Base-by-base conservation (phyloP, 2,888 invertebrate species). In the Scaptomyza flava region DNA sequence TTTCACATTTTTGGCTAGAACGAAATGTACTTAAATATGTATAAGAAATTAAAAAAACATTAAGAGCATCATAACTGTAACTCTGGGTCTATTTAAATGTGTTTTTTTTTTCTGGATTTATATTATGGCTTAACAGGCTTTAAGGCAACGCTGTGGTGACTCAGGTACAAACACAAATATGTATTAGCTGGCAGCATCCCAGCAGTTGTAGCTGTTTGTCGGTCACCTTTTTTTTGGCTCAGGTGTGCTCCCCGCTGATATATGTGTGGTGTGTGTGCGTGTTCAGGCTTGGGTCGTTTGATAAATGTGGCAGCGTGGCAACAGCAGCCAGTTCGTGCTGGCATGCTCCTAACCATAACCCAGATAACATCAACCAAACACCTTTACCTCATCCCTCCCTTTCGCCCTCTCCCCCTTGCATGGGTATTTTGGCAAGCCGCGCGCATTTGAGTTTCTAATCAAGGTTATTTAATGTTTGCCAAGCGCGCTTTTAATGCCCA, bases 381-480 rank as follows among this genome's bases (percentile, higher is more conserved):
- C 38, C 27, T 42, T 17, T 27, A 17, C 33, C 43, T 23, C 48
- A 20, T 57, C 66, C 9, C 8, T 23, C 8, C 17, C n/a, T n/a
- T n/a, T n/a, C n/a, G n/a, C n/a, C 17, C n/a, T 1, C 12, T 5
- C 0, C 23, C 6, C 11, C 42, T 0, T 27, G 23, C 6, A 7
- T 17, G 27, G 50, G 50, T 68, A 61, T 77, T 77, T 65, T 74
- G 80, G 80, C 77, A 71, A 36, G 54, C 41, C 17, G 17, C 69
- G 60, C 79, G 52, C 79, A 79, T 87, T 87, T 75, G 72, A 72
- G 85, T 87, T 87, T 83, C 86, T 86, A 81, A 81, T 81, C 88
- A 84, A 85, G 86, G 80, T 82, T 77, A 82, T 83, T 83, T 83
- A 79, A 83, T 83, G 82, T 87, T 72, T 72, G 73, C 71, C 81